These are phyloP conservation scores for Nematostella vectensis DNA, from an alignment of 92 coral and sea anemone genomes.

Conservation along the genomic window DNA sequence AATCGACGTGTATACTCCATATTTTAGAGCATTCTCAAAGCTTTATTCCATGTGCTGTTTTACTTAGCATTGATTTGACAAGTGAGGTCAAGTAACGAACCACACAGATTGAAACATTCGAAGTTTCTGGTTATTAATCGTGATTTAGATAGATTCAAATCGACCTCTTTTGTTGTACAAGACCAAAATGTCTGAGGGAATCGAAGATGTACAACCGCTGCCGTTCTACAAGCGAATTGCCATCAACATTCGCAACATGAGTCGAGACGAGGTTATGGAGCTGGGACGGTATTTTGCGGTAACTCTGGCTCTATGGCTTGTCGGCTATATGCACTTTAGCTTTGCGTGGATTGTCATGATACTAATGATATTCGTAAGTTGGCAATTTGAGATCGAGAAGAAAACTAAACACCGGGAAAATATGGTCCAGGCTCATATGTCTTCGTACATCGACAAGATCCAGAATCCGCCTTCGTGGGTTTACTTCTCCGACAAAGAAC, in stretches of 20 bases:
- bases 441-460: constrained; percentile 70
- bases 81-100: too few relatives aligned
- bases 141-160: too few relatives aligned
- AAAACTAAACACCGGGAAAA: constrained; percentile 69
- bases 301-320: constrained; percentile 79
- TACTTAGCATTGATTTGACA: too few relatives aligned
- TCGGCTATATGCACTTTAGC: constrained; percentile 88
- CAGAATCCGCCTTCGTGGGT: constrained; percentile 90
- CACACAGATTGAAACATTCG: too few relatives aligned
- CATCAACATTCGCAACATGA: constrained; percentile 44
- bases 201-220: constrained; percentile 9
- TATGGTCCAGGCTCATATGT: constrained; percentile 62
- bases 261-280: constrained; percentile 46
- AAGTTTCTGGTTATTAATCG: too few relatives aligned
- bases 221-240: constrained; percentile 70
- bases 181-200: constrained; percentile 3
- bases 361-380: constrained; percentile 75
- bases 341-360: constrained; percentile 96
- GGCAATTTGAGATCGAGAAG: constrained; percentile 82
- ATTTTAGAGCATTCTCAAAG: too few relatives aligned
- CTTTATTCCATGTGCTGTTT: too few relatives aligned
- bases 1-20: too few relatives aligned
- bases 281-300: constrained; percentile 61
- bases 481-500: constrained; percentile 74
- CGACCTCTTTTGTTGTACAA: too few relatives aligned